These are phyloP conservation scores for Conus betulinus DNA, from an alignment of 1,140 invertebrate genomes.

Conservation along the genomic window DNA sequence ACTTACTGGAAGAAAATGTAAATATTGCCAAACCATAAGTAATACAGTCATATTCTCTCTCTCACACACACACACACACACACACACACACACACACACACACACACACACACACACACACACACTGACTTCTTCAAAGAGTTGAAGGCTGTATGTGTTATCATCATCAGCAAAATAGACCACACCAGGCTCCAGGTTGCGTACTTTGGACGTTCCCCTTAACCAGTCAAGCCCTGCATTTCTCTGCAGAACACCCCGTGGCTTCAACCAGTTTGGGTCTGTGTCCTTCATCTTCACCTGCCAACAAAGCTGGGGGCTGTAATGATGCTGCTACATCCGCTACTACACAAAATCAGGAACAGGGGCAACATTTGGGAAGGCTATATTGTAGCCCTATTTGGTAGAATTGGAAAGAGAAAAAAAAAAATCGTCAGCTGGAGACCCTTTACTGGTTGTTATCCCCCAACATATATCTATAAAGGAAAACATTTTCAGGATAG, in stretches of 20 bases:
- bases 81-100: neutral
- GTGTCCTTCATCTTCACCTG: constrained; percentile 80
- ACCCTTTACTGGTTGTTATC: neutral
- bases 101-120: neutral
- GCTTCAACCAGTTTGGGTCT: constrained; percentile 87
- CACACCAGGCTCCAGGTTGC: constrained; percentile 76
- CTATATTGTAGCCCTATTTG: no score
- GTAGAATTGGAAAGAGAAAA: no score
- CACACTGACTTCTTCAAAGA: constrained; percentile 89
- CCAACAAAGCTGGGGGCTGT: neutral
- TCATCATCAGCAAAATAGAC: constrained; percentile 99
- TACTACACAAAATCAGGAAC: neutral
- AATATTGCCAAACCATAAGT: no score
- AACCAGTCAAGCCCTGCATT: constrained; percentile 94
- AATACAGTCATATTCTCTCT: no score
- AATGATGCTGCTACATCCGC: neutral
- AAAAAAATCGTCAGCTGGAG: no score
- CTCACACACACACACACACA: neutral
- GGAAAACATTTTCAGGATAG: no score
- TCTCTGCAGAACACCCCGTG: constrained; percentile 94
- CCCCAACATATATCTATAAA: neutral
- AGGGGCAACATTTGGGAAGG: neutral
- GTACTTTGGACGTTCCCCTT: constrained; percentile 81
- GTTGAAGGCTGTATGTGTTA: constrained; percentile 92
- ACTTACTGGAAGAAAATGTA: no score